Evolutionary conservation across 1,140 invertebrate species (phyloP), one percentile per base, ranked within the genome.

Genomic region (Drosophila trapezifrons): DNA sequence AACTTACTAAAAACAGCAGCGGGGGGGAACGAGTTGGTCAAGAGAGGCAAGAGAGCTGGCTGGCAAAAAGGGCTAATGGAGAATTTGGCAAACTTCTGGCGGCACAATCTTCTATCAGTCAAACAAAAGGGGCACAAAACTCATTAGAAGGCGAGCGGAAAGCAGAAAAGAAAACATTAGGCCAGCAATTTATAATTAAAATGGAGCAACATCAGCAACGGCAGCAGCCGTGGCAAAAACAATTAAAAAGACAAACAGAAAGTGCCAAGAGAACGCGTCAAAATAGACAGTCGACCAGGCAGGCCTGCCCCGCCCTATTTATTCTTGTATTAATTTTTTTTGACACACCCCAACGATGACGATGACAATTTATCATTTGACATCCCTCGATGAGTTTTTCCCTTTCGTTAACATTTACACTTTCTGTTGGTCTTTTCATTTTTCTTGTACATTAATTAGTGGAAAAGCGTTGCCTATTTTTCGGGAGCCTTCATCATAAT

Each of bases 111-210:
- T 67, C 49, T 70, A 66, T 70, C 67, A 71, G 51, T 57, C 51
- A 57, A 49, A 71, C 67, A 49, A 71, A 70, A 71, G 52, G 72
- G 52, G 72, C 27, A 51, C 43, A 58, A 70, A 72, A 72, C 64
- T 72, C 69, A 72, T 72, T 72, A 70, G 69, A 52, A 69, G 64
- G 43, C 65, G 18, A 59, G 54, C 45, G 56, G 35, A 71, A 70
- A 58, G 51, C 51, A 54, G 55, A 73, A 73, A 59, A 52, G 56
- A 73, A 73, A 71, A 71, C 67, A 71, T 71, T 71, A 71, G 65
- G 72, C 52, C 54, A 67, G 40, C 52, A 76, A 76, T 76, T 76
- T 76, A 76, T 76, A 76, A 76, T 76, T 76, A 76, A 76, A 76
- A 67, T 38, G 54, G 42, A 75, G 35, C 45, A 58, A 58, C 54